Percentiles rank a stretch among this genome's conserved stretches.
phyloP scores from a whole-genome alignment of 2,797 vertebrate species.

The Coracias cyanogaster region DNA sequence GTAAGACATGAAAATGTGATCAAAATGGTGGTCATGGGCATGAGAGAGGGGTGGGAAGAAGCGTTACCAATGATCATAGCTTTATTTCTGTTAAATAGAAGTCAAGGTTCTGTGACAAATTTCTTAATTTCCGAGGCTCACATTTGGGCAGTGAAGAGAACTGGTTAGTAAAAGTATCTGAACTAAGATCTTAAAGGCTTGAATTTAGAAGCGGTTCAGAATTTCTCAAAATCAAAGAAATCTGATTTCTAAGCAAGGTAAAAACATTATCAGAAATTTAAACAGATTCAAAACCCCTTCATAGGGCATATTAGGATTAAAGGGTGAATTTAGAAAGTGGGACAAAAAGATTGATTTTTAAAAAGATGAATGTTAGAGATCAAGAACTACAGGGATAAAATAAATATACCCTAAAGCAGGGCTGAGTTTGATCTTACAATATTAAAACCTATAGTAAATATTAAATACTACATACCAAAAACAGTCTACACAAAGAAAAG shows the following conservation, averaged over 20 bases:
- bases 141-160: background rate
- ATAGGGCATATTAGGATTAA: background rate
- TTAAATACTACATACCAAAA: background rate
- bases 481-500: background rate
- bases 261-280: background rate
- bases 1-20: background rate
- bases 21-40: background rate
- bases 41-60: background rate
- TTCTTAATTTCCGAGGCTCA: background rate
- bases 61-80: background rate
- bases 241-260: background rate
- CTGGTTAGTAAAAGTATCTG: background rate
- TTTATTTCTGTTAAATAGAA: background rate
- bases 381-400: background rate
- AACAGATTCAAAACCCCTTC: background rate
- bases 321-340: background rate
- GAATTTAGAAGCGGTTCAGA: background rate
- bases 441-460: background rate
- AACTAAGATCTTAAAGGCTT: background rate
- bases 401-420: background rate
- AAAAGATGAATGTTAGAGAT: background rate
- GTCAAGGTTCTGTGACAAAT: background rate
- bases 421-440: background rate
- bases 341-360: background rate
- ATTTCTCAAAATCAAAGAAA: conserved; percentile 4